Evolutionary conservation across 2,113 vertebrate genomes (phyloP), one percentile per base, ranked within the genome.

Genomic region (Telmatochromis sp.): DNA sequence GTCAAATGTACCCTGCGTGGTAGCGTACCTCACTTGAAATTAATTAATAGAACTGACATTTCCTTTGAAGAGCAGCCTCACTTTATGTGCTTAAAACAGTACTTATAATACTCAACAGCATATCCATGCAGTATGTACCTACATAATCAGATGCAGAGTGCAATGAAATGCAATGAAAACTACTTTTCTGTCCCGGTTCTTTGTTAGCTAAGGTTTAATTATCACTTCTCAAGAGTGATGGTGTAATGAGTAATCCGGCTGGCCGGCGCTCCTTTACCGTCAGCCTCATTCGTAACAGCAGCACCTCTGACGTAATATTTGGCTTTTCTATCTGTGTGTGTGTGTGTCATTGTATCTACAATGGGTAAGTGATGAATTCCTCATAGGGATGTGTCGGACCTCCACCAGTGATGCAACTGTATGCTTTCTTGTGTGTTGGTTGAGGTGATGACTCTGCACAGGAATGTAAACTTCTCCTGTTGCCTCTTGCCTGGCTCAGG

Each of bases 361-460:
- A 83, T 84, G 23, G 31, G 81, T 75, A 68, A 83, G 58, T 79
- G 53, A 40, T 58, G 89, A 89, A 93, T 93, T 94, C 86, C 90
- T 90, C 90, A 84, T 55, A 7, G 4, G 47, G 53, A 83, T 50
- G 87, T 53, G 80, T 91, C 86, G 78, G 42, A 87, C 14, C 57
- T 65, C 23, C 23, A 10, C 50, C 33, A 17, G 42, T 47, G 85
- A 84, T n/a, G 60, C n/a, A 47, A 57, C 51, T 55, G 31, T 37
- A 15, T 47, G 23, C 14, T 47, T 28, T 35, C 7, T 47, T 57
- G 68, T 37, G 51, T 58, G 78, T 23, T 53, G 45, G 23, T 28
- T 47, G 26, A 55, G 14, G 9, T 26, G 33, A 26, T 28, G 12
- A 87, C 42, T 4, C 75, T 50, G 28, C 19, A 28, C 28, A 87